These are phyloP conservation scores for Strix uralensis DNA, from an alignment of 2,113 vertebrate genomes.

Conservation along the genomic window DNA sequence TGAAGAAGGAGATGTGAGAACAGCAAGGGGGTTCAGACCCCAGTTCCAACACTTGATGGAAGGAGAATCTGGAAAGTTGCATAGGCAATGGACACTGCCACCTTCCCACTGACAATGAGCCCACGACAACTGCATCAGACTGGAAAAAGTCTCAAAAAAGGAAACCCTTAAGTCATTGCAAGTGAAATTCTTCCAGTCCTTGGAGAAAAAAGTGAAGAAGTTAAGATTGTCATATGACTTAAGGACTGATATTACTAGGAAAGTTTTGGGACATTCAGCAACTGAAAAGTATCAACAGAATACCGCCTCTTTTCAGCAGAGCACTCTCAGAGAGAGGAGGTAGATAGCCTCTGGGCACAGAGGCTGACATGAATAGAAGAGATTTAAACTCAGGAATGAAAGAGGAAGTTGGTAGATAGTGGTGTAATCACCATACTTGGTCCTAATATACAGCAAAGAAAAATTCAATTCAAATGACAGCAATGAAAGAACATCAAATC, in stretches of 20 bases:
- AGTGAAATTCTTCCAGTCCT: not conserved
- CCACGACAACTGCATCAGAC: not conserved
- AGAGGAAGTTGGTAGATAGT: not conserved
- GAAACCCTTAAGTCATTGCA: not conserved
- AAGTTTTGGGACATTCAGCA: not conserved
- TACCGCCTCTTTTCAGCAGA: not conserved
- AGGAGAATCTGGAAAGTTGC: not conserved
- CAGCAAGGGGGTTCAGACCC: not conserved
- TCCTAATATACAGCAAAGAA: not conserved
- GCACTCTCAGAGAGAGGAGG: not conserved
- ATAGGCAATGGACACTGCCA: not conserved
- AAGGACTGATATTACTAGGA: not conserved
- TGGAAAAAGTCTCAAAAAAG: not conserved
- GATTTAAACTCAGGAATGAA: not conserved
- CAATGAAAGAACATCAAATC: not conserved
- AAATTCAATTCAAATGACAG: rapidly evolving
- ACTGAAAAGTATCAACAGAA: not conserved
- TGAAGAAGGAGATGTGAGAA: not conserved
- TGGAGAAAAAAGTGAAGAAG: not conserved
- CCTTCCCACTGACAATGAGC: not conserved
- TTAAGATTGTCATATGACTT: not conserved
- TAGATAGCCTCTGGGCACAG: not conserved
- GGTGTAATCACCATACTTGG: no score
- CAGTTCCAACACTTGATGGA: not conserved
- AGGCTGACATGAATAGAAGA: not conserved